Evolutionary conservation across 2,888 invertebrate genomes (phyloP).

Genomic region (Yponomeuta evonymella): DNA sequence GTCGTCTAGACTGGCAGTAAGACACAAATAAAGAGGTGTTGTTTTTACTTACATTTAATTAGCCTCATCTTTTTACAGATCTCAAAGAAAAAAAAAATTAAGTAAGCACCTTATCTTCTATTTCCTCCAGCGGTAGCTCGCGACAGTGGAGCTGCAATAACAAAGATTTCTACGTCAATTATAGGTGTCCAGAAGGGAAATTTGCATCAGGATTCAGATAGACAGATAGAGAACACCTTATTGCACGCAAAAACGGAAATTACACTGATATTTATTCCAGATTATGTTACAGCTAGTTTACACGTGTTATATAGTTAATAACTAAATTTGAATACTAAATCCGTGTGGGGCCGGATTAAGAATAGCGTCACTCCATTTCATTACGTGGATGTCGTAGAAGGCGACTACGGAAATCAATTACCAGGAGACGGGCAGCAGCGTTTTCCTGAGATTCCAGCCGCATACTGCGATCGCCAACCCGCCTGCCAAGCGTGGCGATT

Average conservation of each 20-base stretch:
- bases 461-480: too few relatives aligned
- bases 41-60: not conserved
- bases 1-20: not conserved
- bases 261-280: too few relatives aligned
- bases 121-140: not conserved
- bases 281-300: not conserved
- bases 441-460: too few relatives aligned
- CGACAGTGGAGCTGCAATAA: not conserved
- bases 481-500: too few relatives aligned
- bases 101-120: not conserved
- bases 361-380: too few relatives aligned
- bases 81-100: not conserved
- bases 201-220: not conserved
- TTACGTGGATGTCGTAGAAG: too few relatives aligned
- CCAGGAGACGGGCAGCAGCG: too few relatives aligned
- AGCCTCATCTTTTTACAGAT: not conserved
- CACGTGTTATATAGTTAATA: not conserved
- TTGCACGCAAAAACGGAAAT: too few relatives aligned
- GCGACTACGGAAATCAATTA: too few relatives aligned
- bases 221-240: too few relatives aligned
- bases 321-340: too few relatives aligned
- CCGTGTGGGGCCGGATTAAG: too few relatives aligned
- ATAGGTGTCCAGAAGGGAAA: not conserved
- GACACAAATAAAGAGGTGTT: not conserved
- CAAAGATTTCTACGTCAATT: not conserved